Evolutionary conservation across 2,888 invertebrate species (phyloP).

Genomic region (Andrena bucephala): DNA sequence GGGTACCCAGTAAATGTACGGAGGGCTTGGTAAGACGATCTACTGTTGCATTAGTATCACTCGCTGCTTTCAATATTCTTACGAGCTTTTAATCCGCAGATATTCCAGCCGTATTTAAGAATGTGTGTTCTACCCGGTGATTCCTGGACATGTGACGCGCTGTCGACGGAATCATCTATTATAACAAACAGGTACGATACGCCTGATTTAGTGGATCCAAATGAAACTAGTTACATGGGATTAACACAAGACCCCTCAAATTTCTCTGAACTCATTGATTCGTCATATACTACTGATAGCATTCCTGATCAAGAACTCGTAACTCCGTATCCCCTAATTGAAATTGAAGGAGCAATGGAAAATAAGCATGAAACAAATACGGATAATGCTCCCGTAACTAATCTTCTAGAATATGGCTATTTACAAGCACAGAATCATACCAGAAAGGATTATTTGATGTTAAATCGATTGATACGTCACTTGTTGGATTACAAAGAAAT

Average conservation of each 20-base stretch:
- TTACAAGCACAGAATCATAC: constrained; percentile 18
- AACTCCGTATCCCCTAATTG: constrained; percentile 74
- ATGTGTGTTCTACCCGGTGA: constrained; percentile 80
- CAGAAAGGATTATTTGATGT: constrained; percentile 39
- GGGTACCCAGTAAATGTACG: constrained; percentile 80
- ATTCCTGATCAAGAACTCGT: constrained; percentile 48
- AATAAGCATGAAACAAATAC: constrained; percentile 11
- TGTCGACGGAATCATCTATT: constrained; percentile 53
- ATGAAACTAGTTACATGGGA: constrained; percentile 68
- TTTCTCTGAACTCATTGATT: constrained; percentile 55
- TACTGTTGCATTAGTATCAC: neutral
- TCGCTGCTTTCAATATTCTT: neutral
- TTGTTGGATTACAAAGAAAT: constrained; percentile 56
- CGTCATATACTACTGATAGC: constrained; percentile 60
- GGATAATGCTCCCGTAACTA: constrained; percentile 5
- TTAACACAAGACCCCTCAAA: constrained; percentile 55
- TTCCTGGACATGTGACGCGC: constrained; percentile 74
- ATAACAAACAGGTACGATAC: constrained; percentile 50
- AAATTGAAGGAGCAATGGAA: constrained; percentile 43
- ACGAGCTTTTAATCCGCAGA: constrained; percentile 59
- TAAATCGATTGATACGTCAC: constrained; percentile 56
- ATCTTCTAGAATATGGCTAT: constrained; percentile 32
- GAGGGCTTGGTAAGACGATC: constrained; percentile 78
- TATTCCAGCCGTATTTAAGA: constrained; percentile 79
- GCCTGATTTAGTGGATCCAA: constrained; percentile 65